Percentiles rank a stretch among this genome's conserved stretches.
Conservation (phyloP, 2,797 vertebrate genomes). For the Poeciliopsis infans region DNA sequence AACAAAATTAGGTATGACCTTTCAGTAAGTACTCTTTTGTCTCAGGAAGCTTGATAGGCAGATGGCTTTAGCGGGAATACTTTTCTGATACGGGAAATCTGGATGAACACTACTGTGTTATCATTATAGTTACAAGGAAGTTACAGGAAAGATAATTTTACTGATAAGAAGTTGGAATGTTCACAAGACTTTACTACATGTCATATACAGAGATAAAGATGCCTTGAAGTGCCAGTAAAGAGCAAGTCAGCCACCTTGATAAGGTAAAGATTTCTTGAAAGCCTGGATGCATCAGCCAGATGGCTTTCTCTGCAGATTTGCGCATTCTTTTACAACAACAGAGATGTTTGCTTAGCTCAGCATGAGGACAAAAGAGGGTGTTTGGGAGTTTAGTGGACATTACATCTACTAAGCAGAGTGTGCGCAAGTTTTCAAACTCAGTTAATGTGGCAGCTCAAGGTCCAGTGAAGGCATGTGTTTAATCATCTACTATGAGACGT, state of each 20-base stretch:
- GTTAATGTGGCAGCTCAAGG: neutral
- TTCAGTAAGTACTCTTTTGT: neutral
- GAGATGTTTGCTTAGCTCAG: neutral
- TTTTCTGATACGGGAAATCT: conserved; percentile 8
- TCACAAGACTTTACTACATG: conserved; percentile 15
- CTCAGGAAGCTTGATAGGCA: conserved; percentile 6
- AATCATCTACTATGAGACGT: neutral
- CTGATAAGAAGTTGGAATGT: conserved; percentile 17
- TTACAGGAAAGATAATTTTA: neutral
- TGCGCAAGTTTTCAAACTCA: too few relatives aligned
- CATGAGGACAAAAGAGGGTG: neutral
- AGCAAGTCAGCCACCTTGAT: neutral
- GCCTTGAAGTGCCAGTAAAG: neutral
- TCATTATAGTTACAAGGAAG: conserved; percentile 1
- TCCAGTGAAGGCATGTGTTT: neutral
- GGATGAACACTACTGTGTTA: neutral
- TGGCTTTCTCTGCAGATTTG: conserved; percentile 4
- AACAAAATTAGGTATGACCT: neutral
- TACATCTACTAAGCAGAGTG: neutral
- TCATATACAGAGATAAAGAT: conserved; percentile 5
- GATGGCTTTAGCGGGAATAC: conserved; percentile 9
- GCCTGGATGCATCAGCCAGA: conserved; percentile 2
- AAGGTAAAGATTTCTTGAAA: neutral
- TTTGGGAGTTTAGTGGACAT: neutral
- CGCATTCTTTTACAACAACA: neutral